Percentiles rank a stretch among this genome's conserved stretches.
Evolutionary conservation across 2,888 invertebrate species (phyloP).

Genomic region (Lasioglossum villosulum): DNA sequence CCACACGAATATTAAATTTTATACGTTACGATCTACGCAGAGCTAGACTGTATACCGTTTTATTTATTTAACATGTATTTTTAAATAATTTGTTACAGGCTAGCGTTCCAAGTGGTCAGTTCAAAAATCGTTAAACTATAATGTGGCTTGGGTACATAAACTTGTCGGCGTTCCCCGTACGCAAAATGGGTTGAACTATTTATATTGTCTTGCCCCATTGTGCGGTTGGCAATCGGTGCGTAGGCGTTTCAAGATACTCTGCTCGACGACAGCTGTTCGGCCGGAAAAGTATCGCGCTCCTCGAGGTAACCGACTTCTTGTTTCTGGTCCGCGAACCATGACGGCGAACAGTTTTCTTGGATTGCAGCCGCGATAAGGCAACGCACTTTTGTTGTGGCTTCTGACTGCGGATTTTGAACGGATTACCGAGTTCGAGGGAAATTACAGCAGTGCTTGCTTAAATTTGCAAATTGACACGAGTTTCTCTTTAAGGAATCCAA

Average conservation of each 20-base stretch:
- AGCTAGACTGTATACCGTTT: too few species aligned
- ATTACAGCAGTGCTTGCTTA: neutral
- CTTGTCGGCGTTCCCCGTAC: slow-evolving; percentile 6
- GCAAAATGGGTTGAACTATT: slow-evolving; percentile 19
- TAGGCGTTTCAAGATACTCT: slow-evolving; percentile 51
- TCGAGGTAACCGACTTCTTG: slow-evolving; percentile 52
- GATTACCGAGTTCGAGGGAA: slow-evolving; percentile 1
- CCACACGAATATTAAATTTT: too few species aligned
- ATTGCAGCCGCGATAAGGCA: slow-evolving; percentile 34
- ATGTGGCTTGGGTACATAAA: neutral
- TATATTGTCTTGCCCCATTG: slow-evolving; percentile 28
- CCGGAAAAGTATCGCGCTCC: slow-evolving; percentile 47
- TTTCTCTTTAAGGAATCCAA: neutral
- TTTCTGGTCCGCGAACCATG: slow-evolving; percentile 51
- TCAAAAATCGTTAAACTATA: neutral
- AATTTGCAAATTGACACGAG: neutral
- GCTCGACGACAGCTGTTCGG: slow-evolving; percentile 58
- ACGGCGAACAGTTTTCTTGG: slow-evolving; percentile 45
- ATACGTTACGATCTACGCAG: too few species aligned
- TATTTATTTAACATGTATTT: too few species aligned
- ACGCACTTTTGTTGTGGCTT: slow-evolving; percentile 40
- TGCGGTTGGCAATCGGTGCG: slow-evolving; percentile 29
- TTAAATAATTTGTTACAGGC: neutral
- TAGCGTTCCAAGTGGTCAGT: neutral
- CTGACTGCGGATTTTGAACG: slow-evolving; percentile 27